Evolutionary conservation across 2,113 vertebrate species (phyloP).

Genomic region (Hemiprocne comata): DNA sequence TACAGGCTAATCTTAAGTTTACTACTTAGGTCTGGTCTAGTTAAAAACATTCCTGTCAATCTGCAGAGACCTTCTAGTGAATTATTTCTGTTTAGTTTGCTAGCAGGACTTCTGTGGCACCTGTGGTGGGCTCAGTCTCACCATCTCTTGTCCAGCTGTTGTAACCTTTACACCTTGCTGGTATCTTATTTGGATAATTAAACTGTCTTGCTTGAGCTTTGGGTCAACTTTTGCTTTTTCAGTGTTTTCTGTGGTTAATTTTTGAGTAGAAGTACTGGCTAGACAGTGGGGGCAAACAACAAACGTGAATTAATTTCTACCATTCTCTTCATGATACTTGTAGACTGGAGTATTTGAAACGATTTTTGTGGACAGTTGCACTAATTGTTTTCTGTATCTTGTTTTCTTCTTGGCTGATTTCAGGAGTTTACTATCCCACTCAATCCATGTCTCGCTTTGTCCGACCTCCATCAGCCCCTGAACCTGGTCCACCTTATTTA

Average conservation of each 20-base stretch:
- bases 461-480: slow-evolving; percentile 77
- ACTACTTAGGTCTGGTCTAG: neutral
- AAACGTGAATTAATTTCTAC: neutral
- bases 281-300: neutral
- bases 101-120: neutral
- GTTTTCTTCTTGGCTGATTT: neutral
- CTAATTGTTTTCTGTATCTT: neutral
- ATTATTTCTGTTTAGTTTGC: neutral
- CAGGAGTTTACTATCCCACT: slow-evolving; percentile 89
- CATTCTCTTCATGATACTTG: neutral
- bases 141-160: neutral
- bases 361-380: neutral
- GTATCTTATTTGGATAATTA: neutral
- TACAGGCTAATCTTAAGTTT: neutral
- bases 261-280: neutral
- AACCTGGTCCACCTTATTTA: slow-evolving; percentile 85
- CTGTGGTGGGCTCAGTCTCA: neutral
- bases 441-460: slow-evolving; percentile 87
- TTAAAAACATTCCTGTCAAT: neutral
- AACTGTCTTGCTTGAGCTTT: neutral
- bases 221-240: neutral
- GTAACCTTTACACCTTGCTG: neutral
- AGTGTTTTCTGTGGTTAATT: neutral
- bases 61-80: neutral
- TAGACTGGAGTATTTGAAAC: neutral